These are phyloP conservation scores for Pocillopora damicornis DNA, from an alignment of 64 coral and sea anemone species.

Conservation along the genomic window DNA sequence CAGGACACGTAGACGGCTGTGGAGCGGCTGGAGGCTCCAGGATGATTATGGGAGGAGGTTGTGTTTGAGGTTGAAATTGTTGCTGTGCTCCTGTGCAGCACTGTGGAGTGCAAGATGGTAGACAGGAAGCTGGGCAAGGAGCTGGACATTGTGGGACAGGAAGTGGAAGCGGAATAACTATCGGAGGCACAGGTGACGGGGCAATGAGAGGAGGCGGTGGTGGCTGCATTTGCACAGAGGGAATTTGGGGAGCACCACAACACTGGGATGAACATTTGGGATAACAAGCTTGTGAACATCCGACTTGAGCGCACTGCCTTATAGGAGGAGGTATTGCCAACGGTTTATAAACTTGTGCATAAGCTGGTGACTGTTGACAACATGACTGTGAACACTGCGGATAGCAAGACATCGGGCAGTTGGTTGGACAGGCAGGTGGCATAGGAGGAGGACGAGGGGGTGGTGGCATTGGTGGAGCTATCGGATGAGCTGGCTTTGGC, in stretches of 20 bases:
- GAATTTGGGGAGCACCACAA: conserved; percentile 12
- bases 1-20: conserved; percentile 13
- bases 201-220: not conserved
- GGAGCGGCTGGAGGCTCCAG: conserved; percentile 14
- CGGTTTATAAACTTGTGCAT: not conserved
- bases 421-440: conserved; percentile 59
- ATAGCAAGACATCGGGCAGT: conserved; percentile 64
- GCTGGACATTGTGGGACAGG: conserved; percentile 9
- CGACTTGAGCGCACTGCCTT: conserved; percentile 22
- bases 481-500: conserved; percentile 67
- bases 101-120: conserved; percentile 26
- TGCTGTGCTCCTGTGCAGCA: conserved; percentile 29
- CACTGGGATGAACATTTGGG: conserved; percentile 39
- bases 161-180: conserved; percentile 23
- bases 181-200: not conserved
- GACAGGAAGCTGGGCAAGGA: conserved; percentile 25
- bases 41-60: conserved; percentile 18
- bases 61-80: not conserved
- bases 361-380: conserved; percentile 19
- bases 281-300: conserved; percentile 33
- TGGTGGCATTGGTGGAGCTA: conserved; percentile 37
- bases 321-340: not conserved
- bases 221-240: not conserved
- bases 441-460: conserved; percentile 61
- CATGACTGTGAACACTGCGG: conserved; percentile 69